Evolutionary conservation across 2,113 vertebrate genomes (phyloP).

Genomic region (Falcunculus frontatus): DNA sequence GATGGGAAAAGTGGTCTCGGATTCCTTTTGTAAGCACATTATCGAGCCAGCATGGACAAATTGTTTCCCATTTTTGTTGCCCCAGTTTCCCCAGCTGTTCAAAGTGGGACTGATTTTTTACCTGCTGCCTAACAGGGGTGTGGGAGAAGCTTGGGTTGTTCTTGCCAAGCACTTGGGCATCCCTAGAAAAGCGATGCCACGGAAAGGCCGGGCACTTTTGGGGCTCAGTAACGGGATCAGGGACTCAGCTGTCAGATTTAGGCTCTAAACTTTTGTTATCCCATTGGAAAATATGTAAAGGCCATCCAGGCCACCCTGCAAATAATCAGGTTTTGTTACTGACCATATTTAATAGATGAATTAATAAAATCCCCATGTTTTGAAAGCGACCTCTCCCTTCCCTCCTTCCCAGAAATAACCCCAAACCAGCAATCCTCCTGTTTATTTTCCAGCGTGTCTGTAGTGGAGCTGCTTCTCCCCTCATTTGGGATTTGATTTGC

Average conservation of each 20-base stretch:
- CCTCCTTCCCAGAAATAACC: neutral
- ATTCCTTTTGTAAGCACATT: neutral
- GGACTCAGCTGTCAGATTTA: neutral
- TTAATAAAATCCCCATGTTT: neutral
- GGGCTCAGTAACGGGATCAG: neutral
- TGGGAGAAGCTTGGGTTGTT: neutral
- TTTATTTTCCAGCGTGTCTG: neutral
- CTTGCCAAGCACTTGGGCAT: neutral
- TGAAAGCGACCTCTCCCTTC: neutral
- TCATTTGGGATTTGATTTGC: slow-evolving; percentile 68
- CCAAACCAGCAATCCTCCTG: neutral
- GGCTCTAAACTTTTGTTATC: neutral
- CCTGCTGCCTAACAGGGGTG: neutral
- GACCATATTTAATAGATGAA: neutral
- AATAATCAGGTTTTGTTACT: neutral
- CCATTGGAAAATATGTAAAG: neutral
- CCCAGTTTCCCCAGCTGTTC: neutral
- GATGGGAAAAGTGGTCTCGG: neutral
- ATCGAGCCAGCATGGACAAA: neutral
- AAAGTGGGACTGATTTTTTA: neutral
- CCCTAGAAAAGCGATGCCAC: accelerated
- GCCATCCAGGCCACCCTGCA: neutral
- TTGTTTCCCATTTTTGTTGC: neutral
- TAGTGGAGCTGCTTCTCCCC: slow-evolving; percentile 22
- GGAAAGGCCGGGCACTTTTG: neutral